phyloP scores from a whole-genome alignment of 1,140 invertebrate species.

The Laupala kohalensis region DNA sequence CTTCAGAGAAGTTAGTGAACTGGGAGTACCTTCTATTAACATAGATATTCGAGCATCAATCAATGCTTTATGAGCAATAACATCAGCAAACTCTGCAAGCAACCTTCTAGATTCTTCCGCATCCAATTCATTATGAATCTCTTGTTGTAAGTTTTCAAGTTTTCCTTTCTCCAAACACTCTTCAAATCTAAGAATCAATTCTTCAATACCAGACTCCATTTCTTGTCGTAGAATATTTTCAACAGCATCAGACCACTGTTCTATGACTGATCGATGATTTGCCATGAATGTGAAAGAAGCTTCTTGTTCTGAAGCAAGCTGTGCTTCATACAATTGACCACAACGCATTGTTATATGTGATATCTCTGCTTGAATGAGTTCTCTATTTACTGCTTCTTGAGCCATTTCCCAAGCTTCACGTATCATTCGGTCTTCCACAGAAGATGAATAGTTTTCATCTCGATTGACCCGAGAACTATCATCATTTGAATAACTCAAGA shows the following conservation, averaged over 20 bases:
- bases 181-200: constrained; percentile 49
- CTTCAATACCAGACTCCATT: constrained; percentile 49
- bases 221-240: constrained; percentile 49
- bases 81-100: constrained; percentile 44
- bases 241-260: constrained; percentile 54
- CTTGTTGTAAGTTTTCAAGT: constrained; percentile 1
- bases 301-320: constrained; percentile 24
- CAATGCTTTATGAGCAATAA: constrained; percentile 60
- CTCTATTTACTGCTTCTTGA: constrained; percentile 52
- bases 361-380: constrained; percentile 58
- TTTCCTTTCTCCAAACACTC: constrained; percentile 27
- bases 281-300: constrained; percentile 32
- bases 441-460: background rate
- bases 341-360: constrained; percentile 51
- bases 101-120: constrained; percentile 5
- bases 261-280: constrained; percentile 44
- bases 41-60: constrained; percentile 55
- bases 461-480: constrained; percentile 4
- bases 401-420: constrained; percentile 52
- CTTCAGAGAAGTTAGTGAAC: background rate
- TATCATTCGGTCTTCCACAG: constrained; percentile 28
- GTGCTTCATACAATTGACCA: constrained; percentile 46
- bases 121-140: constrained; percentile 17
- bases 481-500: constrained; percentile 38
- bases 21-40: constrained; percentile 29